Conservation (phyloP, 2,888 invertebrate genomes). For the Lepas anatifera region DNA sequence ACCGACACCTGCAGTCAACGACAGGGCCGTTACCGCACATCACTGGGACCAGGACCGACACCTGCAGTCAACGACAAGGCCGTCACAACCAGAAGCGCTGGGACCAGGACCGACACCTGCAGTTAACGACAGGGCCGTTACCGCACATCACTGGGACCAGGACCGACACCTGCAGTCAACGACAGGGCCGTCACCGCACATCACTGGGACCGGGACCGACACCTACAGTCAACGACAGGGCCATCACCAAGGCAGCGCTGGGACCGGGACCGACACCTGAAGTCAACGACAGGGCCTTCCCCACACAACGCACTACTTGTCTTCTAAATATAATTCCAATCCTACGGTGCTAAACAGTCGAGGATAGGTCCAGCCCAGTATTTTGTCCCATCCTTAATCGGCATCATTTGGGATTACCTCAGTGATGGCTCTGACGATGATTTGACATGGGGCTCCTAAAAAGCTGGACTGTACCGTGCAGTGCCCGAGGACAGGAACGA, state of each 20-base stretch:
- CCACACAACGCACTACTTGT: constrained; percentile 47
- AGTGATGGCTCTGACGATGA: no score
- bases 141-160: constrained; percentile 39
- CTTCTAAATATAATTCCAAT: no score
- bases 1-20: background rate
- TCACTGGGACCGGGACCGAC: constrained; percentile 22
- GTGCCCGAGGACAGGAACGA: no score
- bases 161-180: no score
- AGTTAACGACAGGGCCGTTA: constrained; percentile 42
- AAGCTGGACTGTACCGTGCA: no score
- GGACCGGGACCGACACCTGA: constrained; percentile 19
- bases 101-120: constrained; percentile 13
- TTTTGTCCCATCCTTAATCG: no score
- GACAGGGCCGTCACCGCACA: constrained; percentile 57
- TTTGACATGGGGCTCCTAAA: no score
- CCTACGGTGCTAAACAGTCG: no score
- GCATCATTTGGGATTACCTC: no score
- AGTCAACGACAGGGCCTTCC: constrained; percentile 58
- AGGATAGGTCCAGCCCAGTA: no score
- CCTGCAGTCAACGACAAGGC: no score
- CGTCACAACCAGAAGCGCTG: constrained; percentile 48
- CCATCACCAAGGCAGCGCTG: constrained; percentile 51
- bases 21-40: constrained; percentile 51
- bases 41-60: constrained; percentile 18
- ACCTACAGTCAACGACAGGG: constrained; percentile 29